Conservation (phyloP, 2,888 invertebrate species). For the Eurytoma californica region DNA sequence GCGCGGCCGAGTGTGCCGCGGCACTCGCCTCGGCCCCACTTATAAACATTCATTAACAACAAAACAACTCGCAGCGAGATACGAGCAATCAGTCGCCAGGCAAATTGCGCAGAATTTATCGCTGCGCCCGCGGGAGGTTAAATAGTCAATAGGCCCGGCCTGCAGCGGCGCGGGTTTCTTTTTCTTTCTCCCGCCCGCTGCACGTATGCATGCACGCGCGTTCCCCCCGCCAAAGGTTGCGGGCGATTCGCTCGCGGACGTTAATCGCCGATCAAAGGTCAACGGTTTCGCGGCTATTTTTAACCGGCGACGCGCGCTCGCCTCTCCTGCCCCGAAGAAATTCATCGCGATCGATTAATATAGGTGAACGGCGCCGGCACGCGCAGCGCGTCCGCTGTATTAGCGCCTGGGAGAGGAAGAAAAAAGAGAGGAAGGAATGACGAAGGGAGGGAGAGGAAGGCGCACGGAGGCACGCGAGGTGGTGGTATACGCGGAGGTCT, state of each 20-base stretch:
- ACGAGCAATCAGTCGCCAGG: too few relatives aligned
- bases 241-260: not conserved
- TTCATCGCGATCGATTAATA: constrained; percentile 37
- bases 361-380: not conserved
- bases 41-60: too few relatives aligned
- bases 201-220: not conserved
- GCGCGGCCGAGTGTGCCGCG: too few relatives aligned
- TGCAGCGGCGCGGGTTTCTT: not conserved
- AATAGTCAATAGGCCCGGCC: too few relatives aligned
- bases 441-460: too few relatives aligned
- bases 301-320: not conserved
- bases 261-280: constrained; percentile 49
- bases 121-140: too few relatives aligned
- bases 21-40: too few relatives aligned
- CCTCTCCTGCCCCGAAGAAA: constrained; percentile 6
- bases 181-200: not conserved
- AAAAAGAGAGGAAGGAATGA: not conserved
- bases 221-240: not conserved
- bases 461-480: too few relatives aligned
- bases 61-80: too few relatives aligned
- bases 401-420: not conserved
- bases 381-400: not conserved
- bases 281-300: constrained; percentile 39
- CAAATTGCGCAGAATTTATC: too few relatives aligned
- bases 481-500: not conserved